Conservation (phyloP, 2,113 vertebrate genomes). For the cattle (Bos taurus) region ARS-UCD2.0 NC_037339.1:78772501-78773000, state of each 20-base stretch:
- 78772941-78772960: background rate
- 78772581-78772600: background rate
- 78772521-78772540: background rate
- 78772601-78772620: background rate
- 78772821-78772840: background rate
- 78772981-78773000: background rate
- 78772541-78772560: background rate
- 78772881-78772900: background rate
- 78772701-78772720: background rate
- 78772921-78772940: background rate
- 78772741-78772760: background rate
- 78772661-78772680: fast-evolving
- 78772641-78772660: background rate
- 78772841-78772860: background rate
- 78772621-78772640: background rate
- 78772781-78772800: background rate
- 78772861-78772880: background rate
- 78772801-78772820: background rate
- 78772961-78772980: background rate
- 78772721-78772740: background rate
- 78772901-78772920: background rate
- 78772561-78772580: background rate
- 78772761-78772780: background rate
- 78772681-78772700: background rate
- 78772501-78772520: background rate